Percentiles rank a stretch among this genome's conserved stretches.
phyloP scores from a whole-genome alignment of 2,888 invertebrate species.

The Eubasilissa splendida region DNA sequence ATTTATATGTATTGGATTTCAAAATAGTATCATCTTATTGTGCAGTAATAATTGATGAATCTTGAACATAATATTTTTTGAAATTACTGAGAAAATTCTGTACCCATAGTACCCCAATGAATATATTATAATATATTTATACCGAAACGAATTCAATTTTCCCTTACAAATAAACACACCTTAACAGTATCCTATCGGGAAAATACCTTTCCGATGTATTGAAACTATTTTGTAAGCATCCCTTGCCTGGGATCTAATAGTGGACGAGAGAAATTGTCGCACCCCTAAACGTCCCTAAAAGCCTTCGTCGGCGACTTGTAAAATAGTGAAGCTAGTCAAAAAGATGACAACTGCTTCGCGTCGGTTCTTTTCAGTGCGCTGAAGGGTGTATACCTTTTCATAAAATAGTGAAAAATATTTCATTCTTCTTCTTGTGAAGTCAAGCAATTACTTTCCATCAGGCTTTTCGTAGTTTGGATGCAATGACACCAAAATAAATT shows the following conservation, averaged over 20 bases:
- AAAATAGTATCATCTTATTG: too few species aligned
- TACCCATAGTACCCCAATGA: neutral
- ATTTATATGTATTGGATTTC: too few species aligned
- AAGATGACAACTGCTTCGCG: neutral
- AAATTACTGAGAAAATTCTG: conserved; percentile 3
- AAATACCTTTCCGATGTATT: conserved; percentile 19
- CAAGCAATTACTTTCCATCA: too few species aligned
- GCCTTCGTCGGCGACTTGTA: neutral
- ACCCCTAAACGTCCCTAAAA: neutral
- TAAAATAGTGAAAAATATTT: too few species aligned
- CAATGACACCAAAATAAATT: too few species aligned
- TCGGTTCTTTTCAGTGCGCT: too few species aligned
- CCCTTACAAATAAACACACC: conserved; percentile 14
- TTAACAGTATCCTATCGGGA: conserved; percentile 4
- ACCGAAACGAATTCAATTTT: conserved; percentile 19
- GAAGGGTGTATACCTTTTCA: too few species aligned
- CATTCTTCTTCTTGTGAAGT: too few species aligned
- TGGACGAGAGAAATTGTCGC: conserved; percentile 45
- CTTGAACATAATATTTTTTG: neutral
- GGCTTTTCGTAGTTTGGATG: too few species aligned
- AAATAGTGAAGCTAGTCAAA: neutral
- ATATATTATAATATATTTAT: conserved; percentile 29
- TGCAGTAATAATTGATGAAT: too few species aligned
- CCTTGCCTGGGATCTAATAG: conserved; percentile 39
- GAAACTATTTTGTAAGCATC: conserved; percentile 37